phyloP scores from a whole-genome alignment of 1,140 invertebrate genomes.

The Druon quercuslanigerum region DNA sequence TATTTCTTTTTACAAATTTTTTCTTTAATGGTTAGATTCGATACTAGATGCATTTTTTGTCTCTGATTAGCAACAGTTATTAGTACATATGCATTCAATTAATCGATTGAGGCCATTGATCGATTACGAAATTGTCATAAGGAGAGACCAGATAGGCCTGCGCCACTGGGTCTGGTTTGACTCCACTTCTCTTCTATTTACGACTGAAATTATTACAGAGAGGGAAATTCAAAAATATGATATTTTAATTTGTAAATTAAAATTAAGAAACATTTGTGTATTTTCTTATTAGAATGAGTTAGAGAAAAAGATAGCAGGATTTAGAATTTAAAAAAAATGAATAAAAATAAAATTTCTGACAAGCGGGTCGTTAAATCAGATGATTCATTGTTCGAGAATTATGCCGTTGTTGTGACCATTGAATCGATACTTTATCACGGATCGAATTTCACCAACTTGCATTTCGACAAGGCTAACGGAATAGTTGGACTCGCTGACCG shows the following conservation, averaged over 20 bases:
- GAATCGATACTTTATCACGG: background rate
- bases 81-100: conserved; percentile 16
- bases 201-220: too few relatives aligned
- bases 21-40: background rate
- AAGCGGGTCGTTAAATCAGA: background rate
- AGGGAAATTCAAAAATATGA: too few relatives aligned
- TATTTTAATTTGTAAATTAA: too few relatives aligned
- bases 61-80: conserved; percentile 3
- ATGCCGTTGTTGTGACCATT: background rate
- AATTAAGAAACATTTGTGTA: too few relatives aligned
- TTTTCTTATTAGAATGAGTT: too few relatives aligned
- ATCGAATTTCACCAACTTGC: conserved; percentile 19
- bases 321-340: too few relatives aligned
- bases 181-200: too few relatives aligned
- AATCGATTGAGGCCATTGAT: conserved; percentile 26
- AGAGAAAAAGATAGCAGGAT: too few relatives aligned
- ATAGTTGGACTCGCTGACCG: conserved; percentile 2
- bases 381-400: background rate
- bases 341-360: background rate
- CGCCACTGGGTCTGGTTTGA: too few relatives aligned
- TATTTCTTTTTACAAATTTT: too few relatives aligned
- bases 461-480: conserved; percentile 18
- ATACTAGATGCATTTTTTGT: background rate
- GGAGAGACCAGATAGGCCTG: background rate
- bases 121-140: conserved; percentile 5